phyloP scores from a whole-genome alignment of 2,888 invertebrate genomes.

The Apamea epomidion region DNA sequence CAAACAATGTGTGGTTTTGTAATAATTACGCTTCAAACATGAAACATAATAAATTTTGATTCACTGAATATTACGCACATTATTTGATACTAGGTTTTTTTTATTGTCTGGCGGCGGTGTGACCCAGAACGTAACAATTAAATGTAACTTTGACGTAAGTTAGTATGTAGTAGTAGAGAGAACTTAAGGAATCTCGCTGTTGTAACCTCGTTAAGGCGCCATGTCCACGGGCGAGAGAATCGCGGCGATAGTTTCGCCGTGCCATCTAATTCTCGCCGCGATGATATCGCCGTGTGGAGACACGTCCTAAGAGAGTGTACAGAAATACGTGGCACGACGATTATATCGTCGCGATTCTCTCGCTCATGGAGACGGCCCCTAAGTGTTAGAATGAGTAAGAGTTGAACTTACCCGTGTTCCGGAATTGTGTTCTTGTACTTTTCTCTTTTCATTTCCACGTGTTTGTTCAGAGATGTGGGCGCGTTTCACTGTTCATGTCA shows the following conservation, averaged over 20 bases:
- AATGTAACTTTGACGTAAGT: slow-evolving; percentile 42
- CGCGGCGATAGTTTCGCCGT: no score
- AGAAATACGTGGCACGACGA: no score
- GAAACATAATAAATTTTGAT: slow-evolving; percentile 66
- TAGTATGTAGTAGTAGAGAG: slow-evolving; percentile 37
- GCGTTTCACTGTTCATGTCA: slow-evolving; percentile 83
- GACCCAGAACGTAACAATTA: slow-evolving; percentile 63
- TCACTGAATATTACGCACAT: slow-evolving; percentile 64
- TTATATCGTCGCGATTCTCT: no score
- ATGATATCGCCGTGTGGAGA: no score
- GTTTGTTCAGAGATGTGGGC: slow-evolving; percentile 73
- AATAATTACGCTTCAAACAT: slow-evolving; percentile 66
- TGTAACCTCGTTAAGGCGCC: slow-evolving; percentile 32
- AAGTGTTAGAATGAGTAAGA: background rate
- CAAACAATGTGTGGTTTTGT: slow-evolving; percentile 70
- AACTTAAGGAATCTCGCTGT: slow-evolving; percentile 27
- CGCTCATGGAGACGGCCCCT: no score
- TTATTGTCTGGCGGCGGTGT: slow-evolving; percentile 60
- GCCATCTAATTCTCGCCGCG: no score
- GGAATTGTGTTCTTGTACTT: slow-evolving; percentile 85
- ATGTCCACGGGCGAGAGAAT: no score
- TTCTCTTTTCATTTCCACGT: slow-evolving; percentile 90
- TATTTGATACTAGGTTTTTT: slow-evolving; percentile 60
- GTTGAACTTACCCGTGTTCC: slow-evolving; percentile 80
- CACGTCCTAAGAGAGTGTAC: no score